Conservation (phyloP, 2,797 vertebrate species). For the Apogon hyalosoma region DNA sequence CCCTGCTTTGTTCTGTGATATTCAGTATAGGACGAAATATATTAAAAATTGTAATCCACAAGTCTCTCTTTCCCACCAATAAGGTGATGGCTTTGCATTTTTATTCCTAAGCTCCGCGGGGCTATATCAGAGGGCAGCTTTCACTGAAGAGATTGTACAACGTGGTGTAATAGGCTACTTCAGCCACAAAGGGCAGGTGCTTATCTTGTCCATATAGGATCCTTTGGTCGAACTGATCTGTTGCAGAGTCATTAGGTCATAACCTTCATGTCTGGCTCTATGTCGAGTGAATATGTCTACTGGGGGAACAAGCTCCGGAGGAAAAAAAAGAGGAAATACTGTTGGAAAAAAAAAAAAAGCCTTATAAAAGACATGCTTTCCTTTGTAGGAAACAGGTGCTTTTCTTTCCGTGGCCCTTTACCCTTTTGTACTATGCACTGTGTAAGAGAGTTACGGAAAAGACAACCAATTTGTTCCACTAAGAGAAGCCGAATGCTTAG, state of each 20-base stretch:
- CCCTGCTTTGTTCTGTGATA: conserved; percentile 57
- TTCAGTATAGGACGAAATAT: conserved; percentile 38
- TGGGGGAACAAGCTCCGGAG: conserved; percentile 9
- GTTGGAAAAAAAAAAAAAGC: conserved; percentile 45
- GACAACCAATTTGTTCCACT: conserved; percentile 74
- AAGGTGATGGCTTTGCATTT: conserved; percentile 70
- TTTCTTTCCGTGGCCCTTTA: conserved; percentile 10
- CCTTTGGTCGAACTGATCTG: conserved; percentile 42
- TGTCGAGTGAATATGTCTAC: conserved; percentile 46
- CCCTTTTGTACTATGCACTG: conserved; percentile 30
- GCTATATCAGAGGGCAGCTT: conserved; percentile 53
- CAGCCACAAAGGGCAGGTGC: conserved; percentile 61
- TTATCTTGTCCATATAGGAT: conserved; percentile 62
- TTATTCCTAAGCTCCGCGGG: conserved; percentile 46
- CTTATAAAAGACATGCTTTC: conserved; percentile 11
- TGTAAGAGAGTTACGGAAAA: conserved; percentile 49
- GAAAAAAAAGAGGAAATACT: conserved; percentile 10
- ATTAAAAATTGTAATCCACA: conserved; percentile 65
- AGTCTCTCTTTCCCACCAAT: conserved; percentile 49
- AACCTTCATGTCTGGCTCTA: conserved; percentile 62
- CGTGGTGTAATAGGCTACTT: conserved; percentile 55
- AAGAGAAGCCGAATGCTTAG: conserved; percentile 61
- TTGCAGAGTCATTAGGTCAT: conserved; percentile 52
- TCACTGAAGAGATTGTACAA: conserved; percentile 36
- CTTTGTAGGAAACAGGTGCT: conserved; percentile 31